Conservation (phyloP, 2,888 invertebrate genomes). For the Tolmerus cingulatus region DNA sequence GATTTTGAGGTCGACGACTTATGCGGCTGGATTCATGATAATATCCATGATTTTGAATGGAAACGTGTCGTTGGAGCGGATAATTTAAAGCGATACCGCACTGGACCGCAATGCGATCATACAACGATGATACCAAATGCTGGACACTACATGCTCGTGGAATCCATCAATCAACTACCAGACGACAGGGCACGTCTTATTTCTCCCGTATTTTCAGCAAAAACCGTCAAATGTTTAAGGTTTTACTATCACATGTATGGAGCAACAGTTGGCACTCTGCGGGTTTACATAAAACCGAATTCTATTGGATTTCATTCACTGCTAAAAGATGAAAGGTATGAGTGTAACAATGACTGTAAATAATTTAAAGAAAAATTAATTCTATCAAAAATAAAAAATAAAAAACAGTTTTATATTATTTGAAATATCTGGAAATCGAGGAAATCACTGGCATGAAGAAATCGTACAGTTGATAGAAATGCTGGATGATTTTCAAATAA, state of each 20-base stretch:
- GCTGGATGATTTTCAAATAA: slow-evolving; percentile 69
- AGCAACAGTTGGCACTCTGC: slow-evolving; percentile 66
- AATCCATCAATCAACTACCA: slow-evolving; percentile 68
- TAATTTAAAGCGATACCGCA: slow-evolving; percentile 56
- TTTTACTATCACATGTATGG: slow-evolving; percentile 87
- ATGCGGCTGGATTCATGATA: slow-evolving; percentile 82
- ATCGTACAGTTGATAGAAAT: slow-evolving; percentile 63
- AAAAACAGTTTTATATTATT: slow-evolving; percentile 66
- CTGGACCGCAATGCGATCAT: slow-evolving; percentile 81
- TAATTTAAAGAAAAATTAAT: too few relatives aligned
- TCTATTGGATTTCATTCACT: too few relatives aligned
- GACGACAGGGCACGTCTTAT: slow-evolving; percentile 77
- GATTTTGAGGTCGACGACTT: slow-evolving; percentile 66
- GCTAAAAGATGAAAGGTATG: too few relatives aligned
- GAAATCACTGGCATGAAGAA: slow-evolving; percentile 72
- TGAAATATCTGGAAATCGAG: slow-evolving; percentile 72
- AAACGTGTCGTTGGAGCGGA: slow-evolving; percentile 67
- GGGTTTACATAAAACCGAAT: slow-evolving; percentile 65
- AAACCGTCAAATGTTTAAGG: slow-evolving; percentile 67
- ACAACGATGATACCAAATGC: slow-evolving; percentile 68
- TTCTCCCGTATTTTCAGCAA: slow-evolving; percentile 72
- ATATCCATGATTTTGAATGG: slow-evolving; percentile 78
- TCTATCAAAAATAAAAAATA: too few relatives aligned
- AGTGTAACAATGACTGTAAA: too few relatives aligned
- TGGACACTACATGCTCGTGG: slow-evolving; percentile 86